Conservation (phyloP, 2,113 vertebrate species). For the Lepisosteus oculatus region DNA sequence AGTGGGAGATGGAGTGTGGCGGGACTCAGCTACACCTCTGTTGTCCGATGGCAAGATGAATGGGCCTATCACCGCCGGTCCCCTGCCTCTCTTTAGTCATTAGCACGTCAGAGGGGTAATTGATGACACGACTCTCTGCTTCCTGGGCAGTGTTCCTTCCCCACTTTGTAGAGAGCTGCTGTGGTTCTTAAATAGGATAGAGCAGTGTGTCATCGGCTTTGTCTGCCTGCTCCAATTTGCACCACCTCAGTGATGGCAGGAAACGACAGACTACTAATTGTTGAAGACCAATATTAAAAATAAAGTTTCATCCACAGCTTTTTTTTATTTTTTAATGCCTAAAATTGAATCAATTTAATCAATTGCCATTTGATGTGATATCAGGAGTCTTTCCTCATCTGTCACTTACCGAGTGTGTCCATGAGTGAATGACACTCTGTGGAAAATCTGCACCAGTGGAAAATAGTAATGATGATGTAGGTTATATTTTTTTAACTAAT, state of each 20-base stretch:
- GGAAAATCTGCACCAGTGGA: too few species aligned
- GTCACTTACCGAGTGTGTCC: too few species aligned
- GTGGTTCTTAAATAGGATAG: constrained; percentile 44
- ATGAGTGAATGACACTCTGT: too few species aligned
- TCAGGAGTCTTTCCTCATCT: too few species aligned
- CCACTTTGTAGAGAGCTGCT: constrained; percentile 47
- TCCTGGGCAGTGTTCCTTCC: constrained; percentile 52
- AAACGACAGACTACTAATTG: constrained; percentile 39
- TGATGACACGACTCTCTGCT: constrained; percentile 63
- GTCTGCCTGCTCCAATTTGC: constrained; percentile 40
- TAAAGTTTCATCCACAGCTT: too few species aligned
- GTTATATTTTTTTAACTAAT: too few species aligned
- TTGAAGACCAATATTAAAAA: constrained; percentile 15
- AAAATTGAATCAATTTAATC: too few species aligned
- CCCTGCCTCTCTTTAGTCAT: constrained; percentile 56
- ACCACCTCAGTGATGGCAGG: constrained; percentile 41
- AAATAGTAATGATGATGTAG: too few species aligned
- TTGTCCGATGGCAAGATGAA: constrained; percentile 58
- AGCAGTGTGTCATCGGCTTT: constrained; percentile 31
- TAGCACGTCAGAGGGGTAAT: constrained; percentile 63
- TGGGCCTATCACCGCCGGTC: constrained; percentile 58
- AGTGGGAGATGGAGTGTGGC: constrained; percentile 55
- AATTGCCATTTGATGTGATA: too few species aligned
- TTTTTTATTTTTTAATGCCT: too few species aligned
- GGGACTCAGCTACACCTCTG: constrained; percentile 59